Base-by-base conservation (phyloP, 2,113 vertebrate genomes). In the Cynopterus brachyotis region DNA sequence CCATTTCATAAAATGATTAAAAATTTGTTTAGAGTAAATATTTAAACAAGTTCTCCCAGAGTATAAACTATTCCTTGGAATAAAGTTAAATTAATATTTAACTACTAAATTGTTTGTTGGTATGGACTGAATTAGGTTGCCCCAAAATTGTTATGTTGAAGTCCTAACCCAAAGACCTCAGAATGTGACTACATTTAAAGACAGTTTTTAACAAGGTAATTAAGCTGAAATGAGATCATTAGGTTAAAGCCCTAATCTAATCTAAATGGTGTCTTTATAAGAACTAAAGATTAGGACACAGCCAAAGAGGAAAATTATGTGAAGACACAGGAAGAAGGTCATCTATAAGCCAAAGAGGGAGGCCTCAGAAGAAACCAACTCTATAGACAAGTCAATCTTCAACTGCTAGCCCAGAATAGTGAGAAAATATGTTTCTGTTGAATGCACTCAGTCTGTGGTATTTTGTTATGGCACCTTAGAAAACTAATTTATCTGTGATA, bases 41-140 rank as follows among this genome's bases (percentile, higher is more conserved):
- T 94, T 81, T 88, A 92, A 66, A 20, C 32, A 84, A 9, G 22
- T 64, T 88, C 11, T 83, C 64, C 70, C 64, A 72, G 12, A 60
- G 19, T 47, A 95, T 87, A 88, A 87, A 81, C 82, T 88, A 88
- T 40, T 85, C 22, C 67, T 75, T 84, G 53, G 35, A 73, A 78
- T 40, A 73, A 91, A 55, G 15, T 37, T 42, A 50, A 16, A 42
- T 70, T 0, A 79, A 67, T n/a, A 88, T 91, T 67, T 69, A 80
- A 87, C 26, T 79, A 53, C 62, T 59, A 50, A 30, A 32, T 53
- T 86, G 3, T 88, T 26, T 53, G 9, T 62, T 83, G 11, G 7
- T 78, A 28, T 62, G 47, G 37, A 1, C 17, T 42, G 1, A n/a
- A 59, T 20, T 62, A 22, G 26, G 12, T 45, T 5, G 6, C 17